Evolutionary conservation across 2,888 invertebrate species (phyloP).

Genomic region (Dilophus febrilis): DNA sequence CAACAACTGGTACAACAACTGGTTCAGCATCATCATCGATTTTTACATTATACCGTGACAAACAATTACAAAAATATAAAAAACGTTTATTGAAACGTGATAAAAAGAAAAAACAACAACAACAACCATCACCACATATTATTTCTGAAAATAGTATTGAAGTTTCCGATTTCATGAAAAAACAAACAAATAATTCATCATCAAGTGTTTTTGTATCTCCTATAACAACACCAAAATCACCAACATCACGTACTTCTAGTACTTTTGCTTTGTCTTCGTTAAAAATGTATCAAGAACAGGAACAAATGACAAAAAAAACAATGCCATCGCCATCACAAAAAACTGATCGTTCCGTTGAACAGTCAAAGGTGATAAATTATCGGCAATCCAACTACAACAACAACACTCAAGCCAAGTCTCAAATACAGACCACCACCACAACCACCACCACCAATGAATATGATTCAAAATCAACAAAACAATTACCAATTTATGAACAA

Average conservation of each 20-base stretch:
- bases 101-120: conserved; percentile 19
- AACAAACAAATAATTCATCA: background rate
- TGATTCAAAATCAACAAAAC: background rate
- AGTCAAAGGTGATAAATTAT: too few relatives aligned
- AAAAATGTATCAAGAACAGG: too few relatives aligned
- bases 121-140: conserved; percentile 1
- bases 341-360: too few relatives aligned
- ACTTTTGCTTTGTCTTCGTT: too few relatives aligned
- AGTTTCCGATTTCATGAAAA: background rate
- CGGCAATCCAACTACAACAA: too few relatives aligned
- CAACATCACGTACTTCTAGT: conserved; percentile 1
- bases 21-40: conserved; percentile 5
- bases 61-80: conserved; percentile 28
- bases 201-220: background rate
- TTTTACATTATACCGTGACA: conserved; percentile 20
- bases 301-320: background rate
- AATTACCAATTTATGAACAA: conserved; percentile 5
- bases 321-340: too few relatives aligned
- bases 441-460: background rate
- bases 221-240: conserved; percentile 1
- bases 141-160: conserved; percentile 1
- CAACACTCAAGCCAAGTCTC: too few relatives aligned
- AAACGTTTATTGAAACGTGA: conserved; percentile 29
- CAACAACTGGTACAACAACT: background rate
- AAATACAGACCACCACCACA: too few relatives aligned